Percentiles rank a stretch among this genome's conserved stretches.
Conservation (phyloP, 2,797 vertebrate species). For the Smutsia temminckii region DNA sequence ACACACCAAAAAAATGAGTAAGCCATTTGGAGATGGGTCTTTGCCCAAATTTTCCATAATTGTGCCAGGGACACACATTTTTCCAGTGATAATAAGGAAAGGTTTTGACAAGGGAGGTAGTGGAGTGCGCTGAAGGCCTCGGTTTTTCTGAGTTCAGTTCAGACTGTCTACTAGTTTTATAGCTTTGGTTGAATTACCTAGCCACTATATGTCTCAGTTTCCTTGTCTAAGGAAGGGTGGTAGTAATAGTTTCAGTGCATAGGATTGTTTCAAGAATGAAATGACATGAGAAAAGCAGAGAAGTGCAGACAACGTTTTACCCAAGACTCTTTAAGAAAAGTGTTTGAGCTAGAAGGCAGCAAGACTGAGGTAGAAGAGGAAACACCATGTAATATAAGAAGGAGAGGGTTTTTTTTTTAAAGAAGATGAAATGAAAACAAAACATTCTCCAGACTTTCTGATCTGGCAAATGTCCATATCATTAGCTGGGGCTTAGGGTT, state of each 20-base stretch:
- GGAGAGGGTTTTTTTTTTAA: background rate
- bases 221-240: background rate
- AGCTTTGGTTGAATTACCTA: background rate
- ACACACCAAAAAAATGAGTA: conserved; percentile 59
- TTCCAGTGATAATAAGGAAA: background rate
- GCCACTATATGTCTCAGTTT: background rate
- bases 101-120: background rate
- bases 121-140: background rate
- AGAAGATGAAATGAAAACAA: conserved; percentile 3
- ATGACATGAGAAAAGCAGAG: background rate
- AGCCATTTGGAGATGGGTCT: conserved; percentile 18
- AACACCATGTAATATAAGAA: background rate
- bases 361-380: background rate
- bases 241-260: background rate
- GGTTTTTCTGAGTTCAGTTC: background rate
- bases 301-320: background rate
- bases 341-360: background rate
- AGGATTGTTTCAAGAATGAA: background rate
- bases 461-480: background rate
- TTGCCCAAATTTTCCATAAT: background rate
- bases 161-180: background rate
- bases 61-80: background rate
- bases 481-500: background rate
- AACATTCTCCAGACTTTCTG: background rate
- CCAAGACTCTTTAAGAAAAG: background rate